Base-by-base conservation (phyloP, 2,113 vertebrate genomes). In the Vicugna pacos region DNA sequence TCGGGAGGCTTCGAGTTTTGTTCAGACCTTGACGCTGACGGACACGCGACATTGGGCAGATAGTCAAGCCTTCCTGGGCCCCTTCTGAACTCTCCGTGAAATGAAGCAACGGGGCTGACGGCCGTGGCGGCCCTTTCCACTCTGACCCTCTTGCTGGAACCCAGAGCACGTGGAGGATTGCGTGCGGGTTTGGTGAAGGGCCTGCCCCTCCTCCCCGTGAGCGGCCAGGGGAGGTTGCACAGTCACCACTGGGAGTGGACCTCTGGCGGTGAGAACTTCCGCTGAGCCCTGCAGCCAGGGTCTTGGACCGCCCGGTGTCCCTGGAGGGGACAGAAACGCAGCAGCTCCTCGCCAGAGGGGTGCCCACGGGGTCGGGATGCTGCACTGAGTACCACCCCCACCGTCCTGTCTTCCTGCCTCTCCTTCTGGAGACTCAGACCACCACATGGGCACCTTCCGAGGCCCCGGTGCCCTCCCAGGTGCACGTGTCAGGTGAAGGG, bases 71-170 rank as follows among this genome's bases (percentile, higher is more conserved):
- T 28, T 64, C 56, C 13, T 26, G 20, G 65, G 16, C 38, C 50
- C 50, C 70, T 50, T 65, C 32, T 50, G 8, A 42, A 4, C 38
- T n/a, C 22, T 7, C 42, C 48, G n/a, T 72, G 58, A 54, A 17
- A 24, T n/a, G 72, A 80, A 42, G 35, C 67, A 75, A 42, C 5
- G 4, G 26, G 14, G 3, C 30, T 6, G 50, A 11, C 65, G 26
- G 19, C 38, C 8, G 30, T 6, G 30, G 22, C 8, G 52, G 30
- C 12, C 77, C 83, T 17, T 32, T 19, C 6, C 11, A 35, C 12
- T 24, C 50, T 0, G 28, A 42, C 6, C 1, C 0, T 70, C 64
- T 1, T 22, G 16, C 26, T 8, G 30, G 12, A 35, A 32, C 52
- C 32, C 3, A 35, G 56, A 50, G 5, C 28, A 52, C 38, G 26